Evolutionary conservation across 37 sponge, comb jelly and placozoan genomes (phyloP).

Genomic region (Chondrosia reniformis): DNA sequence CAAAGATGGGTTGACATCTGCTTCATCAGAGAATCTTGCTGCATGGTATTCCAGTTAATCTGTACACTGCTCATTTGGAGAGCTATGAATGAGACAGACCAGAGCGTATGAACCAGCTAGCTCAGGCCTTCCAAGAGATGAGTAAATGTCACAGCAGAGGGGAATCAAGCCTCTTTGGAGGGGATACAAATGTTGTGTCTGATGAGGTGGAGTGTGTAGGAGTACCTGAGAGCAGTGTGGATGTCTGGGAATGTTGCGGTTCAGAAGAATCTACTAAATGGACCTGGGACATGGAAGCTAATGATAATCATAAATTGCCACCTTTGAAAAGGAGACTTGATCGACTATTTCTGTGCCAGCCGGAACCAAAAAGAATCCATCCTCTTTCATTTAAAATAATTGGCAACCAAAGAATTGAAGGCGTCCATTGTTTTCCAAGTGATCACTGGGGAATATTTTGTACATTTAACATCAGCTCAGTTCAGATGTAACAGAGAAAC

Average conservation of each 20-base stretch:
- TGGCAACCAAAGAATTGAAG: constrained; percentile 44
- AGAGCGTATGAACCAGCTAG: constrained; percentile 51
- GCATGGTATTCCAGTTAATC: constrained; percentile 24
- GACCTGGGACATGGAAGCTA: constrained; percentile 63
- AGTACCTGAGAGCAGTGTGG: constrained; percentile 37
- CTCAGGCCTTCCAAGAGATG: constrained; percentile 22
- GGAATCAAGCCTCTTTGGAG: constrained; percentile 58
- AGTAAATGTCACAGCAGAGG: not conserved
- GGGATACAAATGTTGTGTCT: constrained; percentile 69
- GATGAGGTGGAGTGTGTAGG: constrained; percentile 49
- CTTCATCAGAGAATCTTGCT: constrained; percentile 34
- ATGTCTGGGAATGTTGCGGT: constrained; percentile 75
- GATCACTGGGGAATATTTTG: constrained; percentile 80
- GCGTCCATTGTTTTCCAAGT: constrained; percentile 58
- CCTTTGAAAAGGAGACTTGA: constrained; percentile 54
- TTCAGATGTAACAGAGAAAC: too few species aligned
- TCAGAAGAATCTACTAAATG: constrained; percentile 22
- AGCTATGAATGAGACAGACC: constrained; percentile 43
- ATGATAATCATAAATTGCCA: constrained; percentile 51
- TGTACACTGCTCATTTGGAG: constrained; percentile 73
- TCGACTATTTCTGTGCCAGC: constrained; percentile 44
- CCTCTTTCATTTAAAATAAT: constrained; percentile 54
- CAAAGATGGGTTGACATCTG: constrained; percentile 64
- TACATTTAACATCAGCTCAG: too few species aligned
- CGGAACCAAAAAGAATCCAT: not conserved